Conservation (phyloP, 2,113 vertebrate species). For the Larimichthys polyactis region DNA sequence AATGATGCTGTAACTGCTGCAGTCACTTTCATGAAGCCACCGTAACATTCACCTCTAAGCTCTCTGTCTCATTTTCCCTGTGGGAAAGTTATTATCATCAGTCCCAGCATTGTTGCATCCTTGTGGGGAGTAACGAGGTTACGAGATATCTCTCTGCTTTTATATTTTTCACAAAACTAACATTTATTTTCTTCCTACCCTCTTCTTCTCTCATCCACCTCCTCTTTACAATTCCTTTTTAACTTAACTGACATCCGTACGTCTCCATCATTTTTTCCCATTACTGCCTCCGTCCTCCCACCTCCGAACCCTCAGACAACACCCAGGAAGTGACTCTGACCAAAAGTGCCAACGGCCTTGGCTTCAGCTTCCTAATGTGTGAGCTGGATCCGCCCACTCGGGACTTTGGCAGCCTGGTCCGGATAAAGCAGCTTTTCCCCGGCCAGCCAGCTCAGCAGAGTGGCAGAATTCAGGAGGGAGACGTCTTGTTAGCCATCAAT, state of each 20-base stretch:
- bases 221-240: background rate
- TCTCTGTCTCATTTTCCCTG: background rate
- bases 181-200: background rate
- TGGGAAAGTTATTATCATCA: background rate
- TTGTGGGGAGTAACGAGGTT: background rate
- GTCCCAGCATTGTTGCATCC: background rate
- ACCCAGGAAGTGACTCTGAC: conserved; percentile 88
- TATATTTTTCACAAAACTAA: background rate
- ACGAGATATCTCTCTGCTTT: background rate
- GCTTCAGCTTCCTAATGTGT: conserved; percentile 91
- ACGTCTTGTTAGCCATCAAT: conserved; percentile 90
- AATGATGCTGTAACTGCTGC: background rate
- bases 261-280: background rate
- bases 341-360: conserved; percentile 87
- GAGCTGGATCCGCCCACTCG: conserved; percentile 77
- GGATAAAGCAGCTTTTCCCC: conserved; percentile 90
- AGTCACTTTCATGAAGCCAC: background rate
- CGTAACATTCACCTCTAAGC: background rate
- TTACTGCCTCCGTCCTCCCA: background rate
- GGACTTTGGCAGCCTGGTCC: conserved; percentile 81
- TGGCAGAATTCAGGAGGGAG: conserved; percentile 86
- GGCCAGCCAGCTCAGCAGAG: conserved; percentile 90
- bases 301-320: conserved; percentile 78
- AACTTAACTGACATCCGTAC: background rate
- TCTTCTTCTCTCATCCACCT: background rate